Base-by-base conservation (phyloP, 2,888 invertebrate genomes). In the Calephelis perditalis region DNA sequence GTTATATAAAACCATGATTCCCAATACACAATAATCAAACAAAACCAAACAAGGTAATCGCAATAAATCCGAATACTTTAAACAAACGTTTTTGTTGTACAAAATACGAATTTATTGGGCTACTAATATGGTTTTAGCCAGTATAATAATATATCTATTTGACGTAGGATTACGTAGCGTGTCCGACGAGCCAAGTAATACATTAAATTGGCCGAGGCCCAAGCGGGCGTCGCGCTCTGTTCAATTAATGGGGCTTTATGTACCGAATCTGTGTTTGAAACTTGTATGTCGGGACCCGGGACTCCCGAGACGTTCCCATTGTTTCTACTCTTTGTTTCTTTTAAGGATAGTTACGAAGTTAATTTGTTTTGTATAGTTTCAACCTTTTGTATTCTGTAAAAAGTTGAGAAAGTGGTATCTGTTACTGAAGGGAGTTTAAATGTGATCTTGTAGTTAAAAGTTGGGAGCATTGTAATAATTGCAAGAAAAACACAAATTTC, bases 161-260 rank as follows among this genome's bases (percentile, higher is more conserved):
- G 81, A 74, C 76, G 72, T 78, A 69, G 80, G 79, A 81, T 84
- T 81, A 81, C 77, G 66, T 67, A 72, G 73, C 63, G 49, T 35
- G 59, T 46, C 59, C 59, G 67, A 64, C 66, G 79, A 83, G 86
- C 87, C 87, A 86, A 83, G 79, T 79, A 79, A 84, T 85, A 86
- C 83, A 85, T 85, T 84, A 85, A 80, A 84, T 84, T 88, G 88
- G 87, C 84, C 67, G 67, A 67, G 71, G 75, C 83, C 86, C 86
- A 86, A 88, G 74, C 76, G 68, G 70, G 76, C 77, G 75, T 75
- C 73, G 77, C 75, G 75, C 80, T 47, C 12, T 80, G 81, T 78
- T 77, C 83, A 82, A 84, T 85, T 88, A 86, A 86, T 85, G 79
- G 79, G 74, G 74, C 71, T 79, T 78, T 77, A 78, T 77, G 71